Evolutionary conservation across 2,888 invertebrate species (phyloP).

Genomic region (Meganola albula): DNA sequence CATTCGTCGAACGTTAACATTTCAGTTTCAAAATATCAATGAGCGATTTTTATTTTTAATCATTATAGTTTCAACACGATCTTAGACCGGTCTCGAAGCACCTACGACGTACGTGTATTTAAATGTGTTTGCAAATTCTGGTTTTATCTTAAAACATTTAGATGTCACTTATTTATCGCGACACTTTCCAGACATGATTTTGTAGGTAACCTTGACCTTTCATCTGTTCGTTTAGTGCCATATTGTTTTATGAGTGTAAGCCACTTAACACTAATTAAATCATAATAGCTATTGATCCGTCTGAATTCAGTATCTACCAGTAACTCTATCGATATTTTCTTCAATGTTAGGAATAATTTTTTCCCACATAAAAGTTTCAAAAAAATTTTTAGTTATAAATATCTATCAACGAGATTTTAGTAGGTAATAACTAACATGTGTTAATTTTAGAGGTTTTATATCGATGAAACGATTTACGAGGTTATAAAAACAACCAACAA

Average conservation of each 20-base stretch:
- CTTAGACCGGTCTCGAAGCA: conserved; percentile 23
- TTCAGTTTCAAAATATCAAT: conserved; percentile 33
- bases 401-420: too few relatives aligned
- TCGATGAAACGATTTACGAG: too few relatives aligned
- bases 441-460: too few relatives aligned
- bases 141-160: conserved; percentile 12
- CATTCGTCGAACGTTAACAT: conserved; percentile 19
- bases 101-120: conserved; percentile 14
- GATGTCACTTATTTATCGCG: conserved; percentile 12
- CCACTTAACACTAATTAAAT: conserved; percentile 29
- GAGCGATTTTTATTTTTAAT: conserved; percentile 32
- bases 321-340: too few relatives aligned
- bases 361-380: conserved; percentile 21
- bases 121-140: conserved; percentile 18
- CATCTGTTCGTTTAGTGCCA: conserved; percentile 10
- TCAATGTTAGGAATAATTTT: too few relatives aligned
- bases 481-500: too few relatives aligned
- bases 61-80: conserved; percentile 25
- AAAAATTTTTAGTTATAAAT: too few relatives aligned
- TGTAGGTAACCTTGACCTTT: conserved; percentile 26
- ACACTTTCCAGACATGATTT: conserved; percentile 18
- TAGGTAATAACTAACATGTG: too few relatives aligned
- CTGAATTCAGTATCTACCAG: conserved; percentile 7
- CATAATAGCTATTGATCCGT: conserved; percentile 16
- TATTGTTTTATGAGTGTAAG: conserved; percentile 21